Evolutionary conservation across 2,888 invertebrate species (phyloP).

Genomic region (Archaeoteleia sp.): DNA sequence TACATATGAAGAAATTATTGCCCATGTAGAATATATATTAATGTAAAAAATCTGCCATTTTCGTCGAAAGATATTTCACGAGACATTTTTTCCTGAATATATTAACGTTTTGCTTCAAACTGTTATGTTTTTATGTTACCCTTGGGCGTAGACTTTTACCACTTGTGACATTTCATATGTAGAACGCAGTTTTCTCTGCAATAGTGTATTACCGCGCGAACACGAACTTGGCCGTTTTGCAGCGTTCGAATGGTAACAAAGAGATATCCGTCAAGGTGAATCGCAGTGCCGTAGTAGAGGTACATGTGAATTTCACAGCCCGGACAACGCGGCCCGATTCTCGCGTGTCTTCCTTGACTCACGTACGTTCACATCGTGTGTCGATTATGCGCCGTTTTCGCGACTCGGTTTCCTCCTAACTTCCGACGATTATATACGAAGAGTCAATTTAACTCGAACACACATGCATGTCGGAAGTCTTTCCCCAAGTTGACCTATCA

Average conservation of each 20-base stretch:
- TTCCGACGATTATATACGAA: constrained; percentile 25
- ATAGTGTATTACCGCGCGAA: too few species aligned
- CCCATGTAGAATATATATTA: too few species aligned
- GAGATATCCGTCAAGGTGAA: constrained; percentile 64
- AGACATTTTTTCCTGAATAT: too few species aligned
- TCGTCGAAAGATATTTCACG: too few species aligned
- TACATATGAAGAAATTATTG: too few species aligned
- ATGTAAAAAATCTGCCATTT: too few species aligned
- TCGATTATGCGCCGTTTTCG: constrained; percentile 38
- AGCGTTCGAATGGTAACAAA: constrained; percentile 9
- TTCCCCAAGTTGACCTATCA: background rate
- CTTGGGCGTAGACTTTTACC: too few species aligned
- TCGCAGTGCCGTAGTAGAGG: constrained; percentile 53
- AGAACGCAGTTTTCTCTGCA: too few species aligned
- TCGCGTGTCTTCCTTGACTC: constrained; percentile 64
- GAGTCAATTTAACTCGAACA: constrained; percentile 29
- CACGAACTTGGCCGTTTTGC: too few species aligned
- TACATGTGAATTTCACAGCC: constrained; percentile 53
- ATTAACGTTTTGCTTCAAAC: too few species aligned
- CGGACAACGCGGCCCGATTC: constrained; percentile 51
- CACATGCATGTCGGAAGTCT: constrained; percentile 24
- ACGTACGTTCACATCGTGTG: constrained; percentile 51
- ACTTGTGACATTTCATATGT: too few species aligned
- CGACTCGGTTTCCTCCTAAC: constrained; percentile 36
- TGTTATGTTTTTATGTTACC: too few species aligned